These are phyloP conservation scores for Eristalis tenax DNA, from an alignment of 2,888 invertebrate species.

Conservation along the genomic window DNA sequence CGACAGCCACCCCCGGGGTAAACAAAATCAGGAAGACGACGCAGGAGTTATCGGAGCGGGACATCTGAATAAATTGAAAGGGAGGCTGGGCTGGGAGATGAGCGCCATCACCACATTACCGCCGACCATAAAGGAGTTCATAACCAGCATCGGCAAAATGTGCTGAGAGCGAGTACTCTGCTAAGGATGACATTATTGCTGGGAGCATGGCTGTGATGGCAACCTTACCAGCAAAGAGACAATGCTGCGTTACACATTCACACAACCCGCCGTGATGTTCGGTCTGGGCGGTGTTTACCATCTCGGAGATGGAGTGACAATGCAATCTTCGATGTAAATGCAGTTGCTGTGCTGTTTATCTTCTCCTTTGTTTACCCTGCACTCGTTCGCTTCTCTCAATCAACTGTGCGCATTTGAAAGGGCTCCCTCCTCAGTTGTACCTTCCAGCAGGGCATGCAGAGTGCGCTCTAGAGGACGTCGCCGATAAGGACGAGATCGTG, in stretches of 20 bases:
- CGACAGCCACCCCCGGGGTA: not conserved
- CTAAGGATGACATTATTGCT: conserved; percentile 14
- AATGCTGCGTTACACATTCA: not conserved
- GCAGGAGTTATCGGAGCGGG: not conserved
- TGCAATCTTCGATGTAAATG: conserved; percentile 25
- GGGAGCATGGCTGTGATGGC: not conserved
- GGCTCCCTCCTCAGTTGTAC: not conserved
- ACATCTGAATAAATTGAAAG: too few species aligned
- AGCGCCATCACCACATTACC: not conserved
- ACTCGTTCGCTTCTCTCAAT: conserved; percentile 31
- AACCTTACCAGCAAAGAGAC: not conserved
- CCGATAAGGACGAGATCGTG: not conserved
- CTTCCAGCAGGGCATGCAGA: not conserved
- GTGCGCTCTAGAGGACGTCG: not conserved
- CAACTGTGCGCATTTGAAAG: conserved; percentile 24
- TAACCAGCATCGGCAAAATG: not conserved
- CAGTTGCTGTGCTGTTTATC: conserved; percentile 33
- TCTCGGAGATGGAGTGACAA: conserved; percentile 7
- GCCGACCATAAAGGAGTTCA: conserved; percentile 15
- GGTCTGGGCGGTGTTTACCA: not conserved
- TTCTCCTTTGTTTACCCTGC: conserved; percentile 23
- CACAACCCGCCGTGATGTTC: not conserved
- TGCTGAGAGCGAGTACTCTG: not conserved
- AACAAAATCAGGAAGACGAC: not conserved
- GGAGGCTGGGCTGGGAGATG: too few species aligned